Conservation (phyloP, 2,888 invertebrate genomes). For the Polyommatus iphigenia region DNA sequence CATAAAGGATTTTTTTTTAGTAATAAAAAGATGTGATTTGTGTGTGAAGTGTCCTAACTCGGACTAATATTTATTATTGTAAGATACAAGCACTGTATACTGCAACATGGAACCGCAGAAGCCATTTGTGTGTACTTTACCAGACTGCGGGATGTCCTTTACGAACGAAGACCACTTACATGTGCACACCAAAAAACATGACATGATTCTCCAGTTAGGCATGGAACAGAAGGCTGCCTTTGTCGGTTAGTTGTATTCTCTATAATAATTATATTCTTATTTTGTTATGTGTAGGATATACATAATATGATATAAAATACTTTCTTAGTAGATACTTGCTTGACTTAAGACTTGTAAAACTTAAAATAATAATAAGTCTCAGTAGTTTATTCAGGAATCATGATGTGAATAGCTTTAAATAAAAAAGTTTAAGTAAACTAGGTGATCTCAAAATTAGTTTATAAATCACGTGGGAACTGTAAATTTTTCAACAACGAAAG, state of each 20-base stretch:
- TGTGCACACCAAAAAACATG: conserved; percentile 90
- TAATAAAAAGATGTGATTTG: not conserved
- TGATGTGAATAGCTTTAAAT: too few species aligned
- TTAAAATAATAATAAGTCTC: too few species aligned
- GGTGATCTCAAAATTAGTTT: too few species aligned
- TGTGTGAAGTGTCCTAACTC: not conserved
- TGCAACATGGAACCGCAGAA: conserved; percentile 78
- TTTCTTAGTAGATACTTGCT: too few species aligned
- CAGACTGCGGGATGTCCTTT: conserved; percentile 88
- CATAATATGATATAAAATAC: too few species aligned
- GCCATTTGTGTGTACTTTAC: conserved; percentile 85
- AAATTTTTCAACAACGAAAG: too few species aligned
- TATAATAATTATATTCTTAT: not conserved
- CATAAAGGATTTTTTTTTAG: not conserved
- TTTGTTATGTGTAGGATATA: too few species aligned
- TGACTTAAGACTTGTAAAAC: too few species aligned
- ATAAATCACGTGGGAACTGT: too few species aligned
- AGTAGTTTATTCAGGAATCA: too few species aligned
- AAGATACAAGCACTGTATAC: conserved; percentile 40
- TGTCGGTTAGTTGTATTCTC: conserved; percentile 79
- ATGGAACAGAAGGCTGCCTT: conserved; percentile 81
- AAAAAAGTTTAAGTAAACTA: too few species aligned
- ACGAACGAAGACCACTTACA: conserved; percentile 89
- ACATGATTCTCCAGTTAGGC: conserved; percentile 89
- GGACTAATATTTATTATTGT: conserved; percentile 9